Conservation (phyloP, 2,113 vertebrate species). For the Genyomyrus donnyi region DNA sequence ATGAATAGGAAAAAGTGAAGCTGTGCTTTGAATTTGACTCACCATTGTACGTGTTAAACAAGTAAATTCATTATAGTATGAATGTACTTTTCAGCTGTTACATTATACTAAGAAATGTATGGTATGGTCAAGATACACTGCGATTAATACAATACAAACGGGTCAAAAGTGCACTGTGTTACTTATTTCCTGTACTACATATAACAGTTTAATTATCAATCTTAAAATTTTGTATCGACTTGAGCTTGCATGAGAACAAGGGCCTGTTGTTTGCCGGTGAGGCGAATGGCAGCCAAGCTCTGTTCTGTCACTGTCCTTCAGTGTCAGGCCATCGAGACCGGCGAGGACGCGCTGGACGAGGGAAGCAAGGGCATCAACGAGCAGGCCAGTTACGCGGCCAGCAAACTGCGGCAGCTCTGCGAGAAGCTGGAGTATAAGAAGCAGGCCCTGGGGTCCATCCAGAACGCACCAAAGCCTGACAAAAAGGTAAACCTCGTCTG, state of each 20-base stretch:
- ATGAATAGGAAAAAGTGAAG: background rate
- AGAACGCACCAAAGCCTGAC: conserved; percentile 91
- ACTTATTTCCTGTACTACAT: background rate
- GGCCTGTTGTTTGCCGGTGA: background rate
- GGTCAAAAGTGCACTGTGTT: background rate
- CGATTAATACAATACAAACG: background rate
- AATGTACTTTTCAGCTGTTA: background rate
- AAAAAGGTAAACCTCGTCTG: conserved; percentile 73
- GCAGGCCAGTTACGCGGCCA: conserved; percentile 86
- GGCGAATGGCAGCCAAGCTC: background rate
- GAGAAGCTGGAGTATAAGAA: conserved; percentile 96
- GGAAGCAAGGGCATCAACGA: conserved; percentile 77
- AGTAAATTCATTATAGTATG: background rate
- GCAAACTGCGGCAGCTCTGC: conserved; percentile 80
- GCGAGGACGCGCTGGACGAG: conserved; percentile 70
- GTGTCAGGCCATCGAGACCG: conserved; percentile 65
- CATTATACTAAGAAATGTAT: background rate
- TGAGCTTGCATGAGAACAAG: background rate
- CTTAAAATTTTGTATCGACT: background rate
- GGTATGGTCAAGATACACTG: background rate
- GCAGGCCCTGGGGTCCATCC: conserved; percentile 88
- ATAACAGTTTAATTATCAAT: background rate
- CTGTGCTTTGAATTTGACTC: background rate
- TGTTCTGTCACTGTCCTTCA: conserved; percentile 32
- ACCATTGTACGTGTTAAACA: background rate